Conservation (phyloP, 1,140 invertebrate species). For the Drusus annulatus region DNA sequence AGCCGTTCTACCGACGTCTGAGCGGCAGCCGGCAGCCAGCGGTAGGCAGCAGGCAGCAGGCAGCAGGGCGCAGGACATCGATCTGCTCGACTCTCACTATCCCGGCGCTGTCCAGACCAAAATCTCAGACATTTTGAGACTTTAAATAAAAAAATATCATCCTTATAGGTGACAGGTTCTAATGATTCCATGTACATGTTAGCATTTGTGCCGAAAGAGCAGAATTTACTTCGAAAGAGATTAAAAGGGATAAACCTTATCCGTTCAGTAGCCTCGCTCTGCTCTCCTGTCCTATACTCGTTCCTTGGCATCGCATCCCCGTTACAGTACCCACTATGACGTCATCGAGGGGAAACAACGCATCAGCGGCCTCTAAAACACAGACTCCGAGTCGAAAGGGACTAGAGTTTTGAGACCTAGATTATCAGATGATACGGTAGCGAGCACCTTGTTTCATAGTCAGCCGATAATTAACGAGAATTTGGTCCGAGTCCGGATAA, state of each 20-base stretch:
- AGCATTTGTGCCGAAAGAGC: neutral
- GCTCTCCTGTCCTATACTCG: constrained; percentile 25
- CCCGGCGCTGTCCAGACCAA: neutral
- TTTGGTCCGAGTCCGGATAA: neutral
- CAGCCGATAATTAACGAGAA: neutral
- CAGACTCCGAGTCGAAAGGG: neutral
- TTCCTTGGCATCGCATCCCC: constrained; percentile 33
- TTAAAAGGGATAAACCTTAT: constrained; percentile 14
- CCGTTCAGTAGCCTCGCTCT: constrained; percentile 33
- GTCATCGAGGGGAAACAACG: constrained; percentile 3
- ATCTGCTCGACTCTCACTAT: constrained; percentile 17
- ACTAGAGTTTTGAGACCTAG: neutral
- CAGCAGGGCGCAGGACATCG: constrained; percentile 32
- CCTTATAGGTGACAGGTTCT: neutral
- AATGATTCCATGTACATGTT: neutral
- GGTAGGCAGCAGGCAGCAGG: neutral
- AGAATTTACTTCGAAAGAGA: neutral
- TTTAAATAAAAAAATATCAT: neutral
- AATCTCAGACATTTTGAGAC: neutral
- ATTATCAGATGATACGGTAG: neutral
- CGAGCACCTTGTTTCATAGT: neutral
- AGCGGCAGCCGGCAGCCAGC: neutral
- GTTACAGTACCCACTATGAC: constrained; percentile 11
- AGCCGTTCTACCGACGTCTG: constrained; percentile 6
- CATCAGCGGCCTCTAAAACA: neutral